Conservation (phyloP, 2,797 vertebrate genomes). For the Xenopus petersii region DNA sequence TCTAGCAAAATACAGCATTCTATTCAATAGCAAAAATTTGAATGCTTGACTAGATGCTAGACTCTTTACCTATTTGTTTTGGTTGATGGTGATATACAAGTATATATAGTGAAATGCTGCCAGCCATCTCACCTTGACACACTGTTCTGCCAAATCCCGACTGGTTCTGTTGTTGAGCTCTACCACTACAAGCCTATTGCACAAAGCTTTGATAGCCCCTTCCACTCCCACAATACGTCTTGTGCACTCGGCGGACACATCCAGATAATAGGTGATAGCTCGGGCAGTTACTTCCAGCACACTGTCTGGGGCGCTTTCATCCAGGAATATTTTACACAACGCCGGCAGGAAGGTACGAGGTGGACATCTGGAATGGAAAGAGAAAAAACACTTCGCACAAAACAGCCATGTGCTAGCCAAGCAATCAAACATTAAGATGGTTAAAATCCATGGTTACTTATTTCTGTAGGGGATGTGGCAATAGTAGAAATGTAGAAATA, state of each 20-base stretch:
- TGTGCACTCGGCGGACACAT: slow-evolving; percentile 97
- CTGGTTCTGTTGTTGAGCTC: slow-evolving; percentile 98
- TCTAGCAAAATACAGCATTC: too few relatives aligned
- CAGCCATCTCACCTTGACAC: slow-evolving; percentile 81
- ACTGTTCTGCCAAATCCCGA: slow-evolving; percentile 95
- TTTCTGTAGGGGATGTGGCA: too few relatives aligned
- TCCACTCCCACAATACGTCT: slow-evolving; percentile 96
- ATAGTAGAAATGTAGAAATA: too few relatives aligned
- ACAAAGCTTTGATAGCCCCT: slow-evolving; percentile 97
- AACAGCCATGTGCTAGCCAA: too few relatives aligned
- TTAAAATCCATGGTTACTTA: too few relatives aligned
- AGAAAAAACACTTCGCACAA: fast-evolving
- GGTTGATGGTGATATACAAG: too few relatives aligned
- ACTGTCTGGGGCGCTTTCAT: slow-evolving; percentile 97
- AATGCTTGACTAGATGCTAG: too few relatives aligned
- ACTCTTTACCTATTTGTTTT: too few relatives aligned
- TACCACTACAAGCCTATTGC: slow-evolving; percentile 95
- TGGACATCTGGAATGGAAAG: slow-evolving; percentile 77
- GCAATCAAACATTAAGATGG: too few relatives aligned
- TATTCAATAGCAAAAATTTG: too few relatives aligned
- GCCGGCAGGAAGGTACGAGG: slow-evolving; percentile 96
- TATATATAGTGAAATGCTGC: too few relatives aligned
- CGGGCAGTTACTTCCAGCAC: slow-evolving; percentile 96
- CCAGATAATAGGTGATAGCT: slow-evolving; percentile 96
- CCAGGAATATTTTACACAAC: slow-evolving; percentile 97